Conservation (phyloP, 2,797 vertebrate species). For the Pangasius macronema region DNA sequence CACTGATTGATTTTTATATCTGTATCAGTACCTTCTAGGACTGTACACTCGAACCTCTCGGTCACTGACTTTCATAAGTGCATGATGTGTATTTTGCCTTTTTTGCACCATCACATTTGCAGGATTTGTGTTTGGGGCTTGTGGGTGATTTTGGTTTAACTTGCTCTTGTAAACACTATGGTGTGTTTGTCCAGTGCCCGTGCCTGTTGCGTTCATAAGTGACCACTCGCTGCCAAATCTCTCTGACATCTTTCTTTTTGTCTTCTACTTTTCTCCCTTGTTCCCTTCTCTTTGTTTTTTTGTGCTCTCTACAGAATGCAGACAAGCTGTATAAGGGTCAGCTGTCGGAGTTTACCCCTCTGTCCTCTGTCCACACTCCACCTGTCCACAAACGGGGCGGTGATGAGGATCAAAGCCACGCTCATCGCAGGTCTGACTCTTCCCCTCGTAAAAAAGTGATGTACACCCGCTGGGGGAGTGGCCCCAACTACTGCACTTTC, state of each 20-base stretch:
- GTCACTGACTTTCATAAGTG: neutral
- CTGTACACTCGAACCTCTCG: conserved; percentile 17
- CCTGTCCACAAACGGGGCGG: conserved; percentile 65
- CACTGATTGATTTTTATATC: neutral
- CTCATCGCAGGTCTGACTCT: conserved; percentile 79
- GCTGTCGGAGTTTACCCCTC: conserved; percentile 84
- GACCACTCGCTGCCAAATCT: neutral
- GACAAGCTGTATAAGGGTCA: conserved; percentile 77
- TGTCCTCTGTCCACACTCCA: conserved; percentile 79
- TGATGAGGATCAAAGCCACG: conserved; percentile 67
- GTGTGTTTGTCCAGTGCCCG: conserved; percentile 7
- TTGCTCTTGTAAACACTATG: conserved; percentile 1
- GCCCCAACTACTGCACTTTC: conserved; percentile 79
- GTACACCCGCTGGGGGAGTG: conserved; percentile 78
- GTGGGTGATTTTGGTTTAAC: conserved; percentile 9
- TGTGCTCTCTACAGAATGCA: conserved; percentile 74
- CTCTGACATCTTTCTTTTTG: neutral
- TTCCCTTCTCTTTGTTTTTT: conserved; percentile 18
- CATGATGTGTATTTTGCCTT: conserved; percentile 24
- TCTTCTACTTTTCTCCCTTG: conserved; percentile 14
- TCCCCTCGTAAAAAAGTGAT: conserved; percentile 79
- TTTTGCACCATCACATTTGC: conserved; percentile 9
- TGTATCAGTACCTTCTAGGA: conserved; percentile 21
- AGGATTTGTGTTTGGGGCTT: conserved; percentile 35
- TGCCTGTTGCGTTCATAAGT: neutral